A percentile compares a stretch with the other conserved stretches of the same genome.
Conservation (phyloP, 1,140 invertebrate genomes). For the Cyclargus thomasi region DNA sequence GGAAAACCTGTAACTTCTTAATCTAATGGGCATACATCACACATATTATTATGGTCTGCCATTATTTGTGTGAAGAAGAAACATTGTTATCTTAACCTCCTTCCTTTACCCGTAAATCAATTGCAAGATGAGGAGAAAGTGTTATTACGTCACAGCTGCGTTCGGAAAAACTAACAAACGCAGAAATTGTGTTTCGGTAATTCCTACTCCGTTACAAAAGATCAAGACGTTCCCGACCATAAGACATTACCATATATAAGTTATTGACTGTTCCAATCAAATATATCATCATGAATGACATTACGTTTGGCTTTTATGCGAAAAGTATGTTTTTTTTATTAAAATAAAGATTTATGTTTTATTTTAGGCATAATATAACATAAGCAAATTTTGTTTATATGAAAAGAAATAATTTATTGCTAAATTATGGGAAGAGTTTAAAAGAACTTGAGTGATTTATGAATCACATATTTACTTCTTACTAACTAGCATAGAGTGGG, state of each 20-base stretch:
- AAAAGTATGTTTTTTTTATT: neutral
- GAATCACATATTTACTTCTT: neutral
- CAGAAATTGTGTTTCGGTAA: neutral
- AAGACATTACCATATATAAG: neutral
- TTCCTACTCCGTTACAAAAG: neutral
- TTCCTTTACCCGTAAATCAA: slow-evolving; percentile 47
- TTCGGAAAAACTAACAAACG: slow-evolving; percentile 12
- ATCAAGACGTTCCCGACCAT: neutral
- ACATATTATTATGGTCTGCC: slow-evolving; percentile 6
- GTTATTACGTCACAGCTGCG: slow-evolving; percentile 34
- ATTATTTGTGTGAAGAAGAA: slow-evolving; percentile 29
- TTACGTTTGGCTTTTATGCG: neutral
- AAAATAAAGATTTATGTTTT: neutral
- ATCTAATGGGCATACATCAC: slow-evolving; percentile 4
- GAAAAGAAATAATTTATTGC: neutral
- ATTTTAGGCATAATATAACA: neutral
- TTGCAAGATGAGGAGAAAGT: slow-evolving; percentile 60
- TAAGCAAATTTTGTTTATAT: no score
- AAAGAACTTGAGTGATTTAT: no score
- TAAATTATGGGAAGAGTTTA: no score
- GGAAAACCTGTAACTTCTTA: neutral
- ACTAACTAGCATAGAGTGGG: no score
- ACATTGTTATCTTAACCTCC: slow-evolving; percentile 69
- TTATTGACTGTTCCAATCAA: neutral
- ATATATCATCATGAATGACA: neutral